These are phyloP conservation scores for Eustalomyia histrio DNA, from an alignment of 2,888 invertebrate genomes.

Conservation along the genomic window DNA sequence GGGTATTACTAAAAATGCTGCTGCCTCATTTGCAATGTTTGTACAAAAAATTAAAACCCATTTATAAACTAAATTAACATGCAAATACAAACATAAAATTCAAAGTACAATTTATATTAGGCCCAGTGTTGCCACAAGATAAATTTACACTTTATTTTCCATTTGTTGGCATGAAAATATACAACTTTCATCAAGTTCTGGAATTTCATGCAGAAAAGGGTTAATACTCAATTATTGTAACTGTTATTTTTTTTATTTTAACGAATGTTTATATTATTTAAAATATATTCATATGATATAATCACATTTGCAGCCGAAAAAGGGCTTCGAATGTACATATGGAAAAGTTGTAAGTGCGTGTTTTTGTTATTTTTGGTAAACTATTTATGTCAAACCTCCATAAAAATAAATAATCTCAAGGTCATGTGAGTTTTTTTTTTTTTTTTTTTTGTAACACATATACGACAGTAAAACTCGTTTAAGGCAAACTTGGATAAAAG, in stretches of 20 bases:
- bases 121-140: too few relatives aligned
- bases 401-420: conserved; percentile 18
- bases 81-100: conserved; percentile 1
- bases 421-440: neutral
- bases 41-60: conserved; percentile 12
- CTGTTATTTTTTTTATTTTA: neutral
- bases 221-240: neutral
- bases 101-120: neutral
- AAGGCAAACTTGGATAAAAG: too few relatives aligned
- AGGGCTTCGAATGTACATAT: neutral
- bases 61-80: conserved; percentile 3
- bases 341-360: neutral
- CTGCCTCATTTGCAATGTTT: conserved; percentile 35
- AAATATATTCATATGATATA: conserved; percentile 2
- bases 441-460: too few relatives aligned
- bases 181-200: too few relatives aligned
- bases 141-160: too few relatives aligned
- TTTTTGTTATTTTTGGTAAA: neutral
- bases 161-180: too few relatives aligned
- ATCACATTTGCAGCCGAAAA: neutral
- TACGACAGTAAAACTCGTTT: too few relatives aligned
- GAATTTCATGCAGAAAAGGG: too few relatives aligned
- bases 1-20: neutral
- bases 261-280: neutral
- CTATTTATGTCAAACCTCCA: neutral